Percentiles rank a stretch among this genome's conserved stretches.
These are phyloP conservation scores for Agrotis ipsilon DNA, from an alignment of 2,888 invertebrate species.

Conservation along the genomic window DNA sequence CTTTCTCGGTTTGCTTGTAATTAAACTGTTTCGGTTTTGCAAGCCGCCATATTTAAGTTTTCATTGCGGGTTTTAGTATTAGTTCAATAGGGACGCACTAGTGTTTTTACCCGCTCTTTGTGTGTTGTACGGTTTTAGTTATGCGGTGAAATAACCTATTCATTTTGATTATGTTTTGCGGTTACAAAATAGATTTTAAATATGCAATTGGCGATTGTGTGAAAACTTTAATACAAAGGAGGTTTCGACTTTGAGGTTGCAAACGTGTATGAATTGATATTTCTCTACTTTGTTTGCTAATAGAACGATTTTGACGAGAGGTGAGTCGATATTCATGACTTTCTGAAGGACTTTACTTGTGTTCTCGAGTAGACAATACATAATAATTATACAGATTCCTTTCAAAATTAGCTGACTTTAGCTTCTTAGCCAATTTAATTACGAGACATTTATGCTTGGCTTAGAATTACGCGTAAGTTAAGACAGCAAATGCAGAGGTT, in stretches of 20 bases:
- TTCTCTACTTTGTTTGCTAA: constrained; percentile 16
- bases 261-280: background rate
- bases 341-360: background rate
- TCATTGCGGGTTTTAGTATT: constrained; percentile 73
- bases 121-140: constrained; percentile 50
- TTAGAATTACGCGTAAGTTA: too few species aligned
- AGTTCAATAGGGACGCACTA: constrained; percentile 68
- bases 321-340: background rate
- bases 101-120: constrained; percentile 57
- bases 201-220: constrained; percentile 27
- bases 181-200: constrained; percentile 38
- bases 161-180: constrained; percentile 47
- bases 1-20: constrained; percentile 77
- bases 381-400: too few species aligned
- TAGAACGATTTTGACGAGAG: background rate
- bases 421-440: too few species aligned
- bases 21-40: constrained; percentile 83
- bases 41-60: constrained; percentile 81
- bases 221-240: constrained; percentile 4
- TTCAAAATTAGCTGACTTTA: too few species aligned
- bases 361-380: background rate
- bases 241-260: background rate
- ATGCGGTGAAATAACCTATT: constrained; percentile 47
- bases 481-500: too few species aligned
- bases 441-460: too few species aligned